Conservation (phyloP, 2,888 invertebrate genomes). For the Euspilapteryx auroguttella region DNA sequence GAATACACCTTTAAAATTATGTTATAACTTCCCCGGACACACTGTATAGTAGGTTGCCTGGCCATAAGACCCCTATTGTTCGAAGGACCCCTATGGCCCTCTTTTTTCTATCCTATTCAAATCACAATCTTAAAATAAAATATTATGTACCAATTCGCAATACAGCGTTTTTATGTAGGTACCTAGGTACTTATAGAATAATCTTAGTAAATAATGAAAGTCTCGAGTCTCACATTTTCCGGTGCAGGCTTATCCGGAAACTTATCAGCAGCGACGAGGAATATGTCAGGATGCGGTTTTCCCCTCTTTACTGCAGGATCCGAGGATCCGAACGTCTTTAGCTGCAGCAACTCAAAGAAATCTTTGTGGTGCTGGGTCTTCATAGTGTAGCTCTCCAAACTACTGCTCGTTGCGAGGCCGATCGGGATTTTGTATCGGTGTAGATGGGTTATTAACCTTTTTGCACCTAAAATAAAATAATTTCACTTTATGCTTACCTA, state of each 20-base stretch:
- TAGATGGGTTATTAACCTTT: conserved; percentile 74
- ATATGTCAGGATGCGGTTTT: conserved; percentile 89
- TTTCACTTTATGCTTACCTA: too few relatives aligned
- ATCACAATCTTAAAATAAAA: too few relatives aligned
- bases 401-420: conserved; percentile 86
- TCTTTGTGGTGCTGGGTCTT: conserved; percentile 68
- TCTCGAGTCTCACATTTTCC: conserved; percentile 52
- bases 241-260: conserved; percentile 69
- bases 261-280: conserved; percentile 71
- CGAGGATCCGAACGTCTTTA: conserved; percentile 77
- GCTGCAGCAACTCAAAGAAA: conserved; percentile 68
- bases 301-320: conserved; percentile 83
- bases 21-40: too few relatives aligned
- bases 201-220: too few relatives aligned
- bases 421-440: conserved; percentile 73
- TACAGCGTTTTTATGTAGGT: too few relatives aligned
- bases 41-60: too few relatives aligned
- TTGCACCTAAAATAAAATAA: conserved; percentile 78
- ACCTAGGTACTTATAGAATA: too few relatives aligned
- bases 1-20: too few relatives aligned
- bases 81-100: too few relatives aligned
- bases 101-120: too few relatives aligned
- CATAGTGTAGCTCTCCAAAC: conserved; percentile 68
- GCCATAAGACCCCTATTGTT: too few relatives aligned
- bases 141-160: too few relatives aligned